Evolutionary conservation across 2,888 invertebrate species (phyloP).

Genomic region (Helobdella robusta): DNA sequence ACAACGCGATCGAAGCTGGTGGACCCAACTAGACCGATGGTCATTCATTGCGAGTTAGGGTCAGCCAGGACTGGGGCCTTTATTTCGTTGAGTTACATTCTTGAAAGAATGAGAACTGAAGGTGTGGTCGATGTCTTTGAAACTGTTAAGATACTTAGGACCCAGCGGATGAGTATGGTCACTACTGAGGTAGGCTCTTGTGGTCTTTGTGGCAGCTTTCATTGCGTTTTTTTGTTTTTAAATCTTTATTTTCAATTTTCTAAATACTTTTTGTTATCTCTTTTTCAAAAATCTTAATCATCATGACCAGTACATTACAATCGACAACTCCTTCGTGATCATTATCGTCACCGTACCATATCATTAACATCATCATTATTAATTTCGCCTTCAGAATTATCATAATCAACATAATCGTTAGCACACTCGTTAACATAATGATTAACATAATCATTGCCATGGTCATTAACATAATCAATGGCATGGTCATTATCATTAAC

Average conservation of each 20-base stretch:
- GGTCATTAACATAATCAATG: not conserved
- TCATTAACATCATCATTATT: no score
- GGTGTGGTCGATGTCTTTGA: slow-evolving; percentile 18
- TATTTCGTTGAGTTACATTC: not conserved
- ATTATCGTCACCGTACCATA: no score
- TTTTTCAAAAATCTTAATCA: not conserved
- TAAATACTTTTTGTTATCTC: not conserved
- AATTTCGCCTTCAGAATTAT: not conserved
- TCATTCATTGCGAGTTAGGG: slow-evolving; percentile 10
- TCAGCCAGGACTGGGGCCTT: slow-evolving; percentile 20
- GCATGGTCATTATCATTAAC: not conserved
- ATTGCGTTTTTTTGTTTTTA: not conserved
- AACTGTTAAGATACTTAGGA: slow-evolving; percentile 15
- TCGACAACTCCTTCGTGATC: not conserved
- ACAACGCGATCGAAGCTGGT: slow-evolving; percentile 4
- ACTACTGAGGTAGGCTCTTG: not conserved
- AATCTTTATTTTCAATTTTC: not conserved
- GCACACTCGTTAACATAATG: slow-evolving; percentile 13
- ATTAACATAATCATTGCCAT: not conserved
- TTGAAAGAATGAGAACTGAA: slow-evolving; percentile 17
- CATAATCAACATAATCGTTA: slow-evolving; percentile 7
- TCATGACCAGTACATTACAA: not conserved
- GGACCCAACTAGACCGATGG: not conserved
- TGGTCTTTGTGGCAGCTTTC: not conserved
- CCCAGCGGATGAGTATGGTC: slow-evolving; percentile 12